phyloP scores from a whole-genome alignment of 1,140 invertebrate species.

The Leptinotarsa defecta region DNA sequence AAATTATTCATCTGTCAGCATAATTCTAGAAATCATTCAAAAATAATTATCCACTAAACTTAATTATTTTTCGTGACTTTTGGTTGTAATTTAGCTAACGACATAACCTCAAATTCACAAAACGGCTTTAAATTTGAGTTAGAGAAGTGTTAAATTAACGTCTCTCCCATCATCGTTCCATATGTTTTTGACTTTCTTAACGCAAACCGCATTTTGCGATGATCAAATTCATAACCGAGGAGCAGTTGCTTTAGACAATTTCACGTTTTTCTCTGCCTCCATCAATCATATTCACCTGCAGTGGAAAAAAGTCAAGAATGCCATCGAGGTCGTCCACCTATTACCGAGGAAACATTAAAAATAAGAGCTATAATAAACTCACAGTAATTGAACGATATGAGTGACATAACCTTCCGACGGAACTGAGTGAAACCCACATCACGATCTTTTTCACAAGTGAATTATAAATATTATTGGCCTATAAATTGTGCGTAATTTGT shows the following conservation, averaged over 20 bases:
- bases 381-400: slow-evolving; percentile 34
- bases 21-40: too few species aligned
- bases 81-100: too few species aligned
- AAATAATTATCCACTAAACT: too few species aligned
- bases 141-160: too few species aligned
- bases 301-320: not conserved
- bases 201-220: too few species aligned
- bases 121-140: too few species aligned
- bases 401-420: slow-evolving; percentile 32
- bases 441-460: slow-evolving; percentile 24
- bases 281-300: slow-evolving; percentile 1
- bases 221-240: too few species aligned
- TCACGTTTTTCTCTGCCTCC: not conserved
- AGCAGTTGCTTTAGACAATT: not conserved
- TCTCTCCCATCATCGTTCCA: too few species aligned
- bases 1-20: too few species aligned
- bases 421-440: slow-evolving; percentile 10
- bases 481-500: slow-evolving; percentile 50
- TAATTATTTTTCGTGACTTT: too few species aligned
- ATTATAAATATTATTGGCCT: slow-evolving; percentile 49
- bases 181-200: too few species aligned
- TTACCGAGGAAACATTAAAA: slow-evolving; percentile 29
- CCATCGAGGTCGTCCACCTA: slow-evolving; percentile 8
- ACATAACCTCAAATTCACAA: too few species aligned
- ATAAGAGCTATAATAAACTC: slow-evolving; percentile 32